Evolutionary conservation across 2,113 vertebrate species (phyloP), one percentile per base, ranked within the genome.

Genomic region (Pungitius pungitius): DNA sequence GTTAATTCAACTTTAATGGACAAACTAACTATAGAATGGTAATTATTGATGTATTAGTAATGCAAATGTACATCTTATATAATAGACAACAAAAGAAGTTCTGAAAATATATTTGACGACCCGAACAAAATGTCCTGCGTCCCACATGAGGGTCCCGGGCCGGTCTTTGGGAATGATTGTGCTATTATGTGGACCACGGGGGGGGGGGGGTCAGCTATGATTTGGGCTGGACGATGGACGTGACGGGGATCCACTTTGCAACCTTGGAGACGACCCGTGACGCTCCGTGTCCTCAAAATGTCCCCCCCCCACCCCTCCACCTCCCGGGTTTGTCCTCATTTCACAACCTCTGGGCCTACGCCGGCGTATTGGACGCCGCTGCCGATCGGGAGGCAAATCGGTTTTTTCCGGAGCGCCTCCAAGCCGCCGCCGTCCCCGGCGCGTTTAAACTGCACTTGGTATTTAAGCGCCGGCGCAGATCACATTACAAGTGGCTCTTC

Each of bases 401-500:
- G 71, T 83, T 81, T 76, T 83, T 81, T 76, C 57, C 76, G 76
- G 69, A 78, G 71, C 7, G 60, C 47, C 64, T 57, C 59, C 42
- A 59, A 66, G 65, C 77, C 12, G 27, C 77, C 12, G 27, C 77
- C 55, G 35, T 86, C 78, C 22, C 78, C 64, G 82, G 55, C 84
- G 76, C n/a, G n/a, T n/a, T 91, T 91, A 92, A 92, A 92, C 90
- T 88, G 86, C 86, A 82, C 84, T 91, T 87, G 86, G 91, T 92
- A 85, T 89, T 88, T 85, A 84, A 85, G 83, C 69, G 68, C 40
- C 55, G 73, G 64, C 85, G 87, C 82, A 87, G 78, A 90, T 89
- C 80, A 82, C 82, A 81, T 90, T 89, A 85, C 59, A 81, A 87
- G 77, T 83, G 65, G 66, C 73, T 82, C 84, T 85, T 81, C 81